Base-by-base conservation (phyloP, 2,888 invertebrate genomes). In the Callyntrura sp. region DNA sequence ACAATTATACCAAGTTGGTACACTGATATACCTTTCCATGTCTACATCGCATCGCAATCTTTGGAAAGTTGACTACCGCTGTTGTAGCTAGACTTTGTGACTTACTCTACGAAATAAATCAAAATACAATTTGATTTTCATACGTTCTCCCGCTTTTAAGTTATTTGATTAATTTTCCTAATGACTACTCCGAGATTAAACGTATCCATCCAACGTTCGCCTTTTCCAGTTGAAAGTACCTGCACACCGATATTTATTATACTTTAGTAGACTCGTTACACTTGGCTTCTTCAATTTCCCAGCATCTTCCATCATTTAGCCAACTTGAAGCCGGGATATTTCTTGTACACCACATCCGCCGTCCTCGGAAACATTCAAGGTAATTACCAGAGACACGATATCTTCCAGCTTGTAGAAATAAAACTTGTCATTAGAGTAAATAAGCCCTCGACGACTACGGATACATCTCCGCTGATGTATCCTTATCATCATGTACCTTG, bases 311-410 rank as follows among this genome's bases (percentile, higher is more conserved):
- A 43, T 43, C 35, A 35, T 60, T 60, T 17, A n/a, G 2, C 8
- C 43, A 35, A 25, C 9, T 45, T 45, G 11, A 6, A 23, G 70
- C 45, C n/a, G 6, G 60, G 3, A 23, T 48, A 12, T 9, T 25
- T 25, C 0, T 9, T 9, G 6, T 8, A 45, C 48, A 73, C 48
- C 68, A 70, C 43, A 70, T 73, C 12, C 48, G 48, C 12, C 48
- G 48, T 73, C 48, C 23, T 48, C 73, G 73, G 73, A 20, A 73
- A 48, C 43, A 70, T 70, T 70, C 73, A 73, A 73, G 73, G 73
- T 73, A 73, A 73, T 73, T 45, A 73, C 73, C 11, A 23, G 73
- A 73, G 73, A 73, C 73, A 48, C 45, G 48, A 23, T 48, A 57
- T 57, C n/a, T 17, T 73, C 20, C 12, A 48, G 73, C 48, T 48